Conservation (phyloP, 2,888 invertebrate genomes). For the Cheilosia scutellata region DNA sequence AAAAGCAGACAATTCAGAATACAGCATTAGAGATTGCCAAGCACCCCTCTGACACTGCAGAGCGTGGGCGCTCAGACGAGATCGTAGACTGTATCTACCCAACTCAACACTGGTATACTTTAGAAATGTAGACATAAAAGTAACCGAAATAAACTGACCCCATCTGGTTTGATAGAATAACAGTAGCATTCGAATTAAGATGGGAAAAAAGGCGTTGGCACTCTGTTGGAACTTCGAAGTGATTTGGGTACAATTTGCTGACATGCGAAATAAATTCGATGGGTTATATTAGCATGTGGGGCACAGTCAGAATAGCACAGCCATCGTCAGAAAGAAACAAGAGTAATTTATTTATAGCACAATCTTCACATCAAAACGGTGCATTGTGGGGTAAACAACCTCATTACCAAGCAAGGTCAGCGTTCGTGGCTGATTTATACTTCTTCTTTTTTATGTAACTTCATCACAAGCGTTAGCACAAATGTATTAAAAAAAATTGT, state of each 20-base stretch:
- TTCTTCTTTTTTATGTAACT: constrained; percentile 25
- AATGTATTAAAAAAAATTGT: constrained; percentile 1
- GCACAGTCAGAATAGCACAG: too few relatives aligned
- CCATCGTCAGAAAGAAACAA: not conserved
- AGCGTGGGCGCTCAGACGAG: too few relatives aligned
- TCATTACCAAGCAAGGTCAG: constrained; percentile 50
- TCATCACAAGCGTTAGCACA: not conserved
- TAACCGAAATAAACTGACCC: too few relatives aligned
- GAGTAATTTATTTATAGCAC: not conserved
- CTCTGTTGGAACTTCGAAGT: not conserved
- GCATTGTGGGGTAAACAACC: constrained; percentile 50
- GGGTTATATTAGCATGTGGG: not conserved
- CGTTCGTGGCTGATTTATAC: constrained; percentile 1
- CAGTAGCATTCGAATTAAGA: too few relatives aligned
- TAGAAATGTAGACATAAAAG: too few relatives aligned
- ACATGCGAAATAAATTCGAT: not conserved
- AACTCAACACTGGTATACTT: too few relatives aligned
- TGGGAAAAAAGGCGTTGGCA: not conserved
- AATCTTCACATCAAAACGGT: not conserved
- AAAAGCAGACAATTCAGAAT: not conserved
- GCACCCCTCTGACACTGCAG: too few relatives aligned
- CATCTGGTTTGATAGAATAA: too few relatives aligned
- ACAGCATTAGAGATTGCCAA: not conserved
- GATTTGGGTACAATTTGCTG: not conserved
- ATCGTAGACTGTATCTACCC: too few relatives aligned